phyloP scores from a whole-genome alignment of 2,888 invertebrate genomes.

The Hetaerina titia region DNA sequence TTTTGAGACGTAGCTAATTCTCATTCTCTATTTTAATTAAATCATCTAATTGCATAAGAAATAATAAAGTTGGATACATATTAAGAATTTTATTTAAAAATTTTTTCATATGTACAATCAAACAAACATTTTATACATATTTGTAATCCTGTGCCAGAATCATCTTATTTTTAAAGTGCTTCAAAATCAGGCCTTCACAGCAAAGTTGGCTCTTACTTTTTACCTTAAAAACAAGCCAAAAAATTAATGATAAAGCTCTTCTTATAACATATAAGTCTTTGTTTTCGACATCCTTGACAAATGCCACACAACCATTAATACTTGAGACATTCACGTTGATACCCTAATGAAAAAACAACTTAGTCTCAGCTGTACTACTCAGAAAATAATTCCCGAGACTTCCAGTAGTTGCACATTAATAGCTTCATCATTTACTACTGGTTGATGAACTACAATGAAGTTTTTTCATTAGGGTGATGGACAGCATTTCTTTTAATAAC shows the following conservation, averaged over 20 bases:
- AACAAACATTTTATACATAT: conserved; percentile 37
- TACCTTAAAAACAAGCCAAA: conserved; percentile 22
- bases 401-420: conserved; percentile 39
- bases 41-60: not conserved
- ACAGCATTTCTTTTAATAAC: conserved; percentile 59
- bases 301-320: conserved; percentile 63
- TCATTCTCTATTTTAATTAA: not conserved
- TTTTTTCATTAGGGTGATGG: conserved; percentile 58
- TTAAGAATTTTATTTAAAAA: conserved; percentile 54
- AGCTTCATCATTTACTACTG: conserved; percentile 1
- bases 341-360: conserved; percentile 59
- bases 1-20: too few relatives aligned
- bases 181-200: conserved; percentile 53
- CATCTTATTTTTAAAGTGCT: conserved; percentile 48
- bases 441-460: conserved; percentile 4
- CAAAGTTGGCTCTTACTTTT: conserved; percentile 35
- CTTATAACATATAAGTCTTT: conserved; percentile 53
- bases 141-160: conserved; percentile 55
- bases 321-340: conserved; percentile 60
- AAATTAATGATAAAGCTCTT: conserved; percentile 54
- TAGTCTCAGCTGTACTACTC: conserved; percentile 56
- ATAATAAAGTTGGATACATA: not conserved
- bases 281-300: conserved; percentile 59
- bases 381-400: conserved; percentile 64
- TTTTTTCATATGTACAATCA: conserved; percentile 52